These are phyloP conservation scores for Chloroceryle inda DNA, from an alignment of 2,797 vertebrate species.

Conservation along the genomic window DNA sequence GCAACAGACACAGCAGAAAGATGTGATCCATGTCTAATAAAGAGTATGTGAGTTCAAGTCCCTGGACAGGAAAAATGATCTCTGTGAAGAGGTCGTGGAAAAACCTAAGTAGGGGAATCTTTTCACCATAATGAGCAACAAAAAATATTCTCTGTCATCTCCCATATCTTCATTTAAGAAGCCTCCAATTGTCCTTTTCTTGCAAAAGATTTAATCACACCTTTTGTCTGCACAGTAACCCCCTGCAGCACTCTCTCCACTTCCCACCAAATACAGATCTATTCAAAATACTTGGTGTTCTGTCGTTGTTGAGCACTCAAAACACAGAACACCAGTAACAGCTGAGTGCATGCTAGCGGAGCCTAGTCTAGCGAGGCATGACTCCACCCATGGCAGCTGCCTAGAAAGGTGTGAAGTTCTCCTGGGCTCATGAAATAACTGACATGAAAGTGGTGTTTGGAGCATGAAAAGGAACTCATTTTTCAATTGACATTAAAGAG, in stretches of 20 bases:
- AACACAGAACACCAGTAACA: neutral
- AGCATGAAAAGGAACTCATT: slow-evolving; percentile 46
- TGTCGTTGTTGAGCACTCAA: neutral
- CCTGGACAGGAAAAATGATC: neutral
- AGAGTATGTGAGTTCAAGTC: neutral
- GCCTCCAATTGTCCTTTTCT: neutral
- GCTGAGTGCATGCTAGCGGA: neutral
- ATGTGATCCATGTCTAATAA: neutral
- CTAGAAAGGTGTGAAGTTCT: neutral
- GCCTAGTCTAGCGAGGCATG: neutral
- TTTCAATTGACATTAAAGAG: slow-evolving; percentile 46
- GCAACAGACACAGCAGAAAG: neutral
- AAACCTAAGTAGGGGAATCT: neutral
- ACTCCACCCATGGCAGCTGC: neutral
- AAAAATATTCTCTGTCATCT: neutral
- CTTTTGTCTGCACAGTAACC: neutral
- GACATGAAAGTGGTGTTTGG: slow-evolving; percentile 43
- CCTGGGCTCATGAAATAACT: neutral
- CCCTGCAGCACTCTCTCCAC: neutral
- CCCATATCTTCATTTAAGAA: neutral
- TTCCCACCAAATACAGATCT: neutral
- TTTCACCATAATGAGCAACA: neutral
- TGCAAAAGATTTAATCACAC: neutral
- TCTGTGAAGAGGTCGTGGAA: neutral
- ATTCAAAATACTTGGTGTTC: neutral